These are phyloP conservation scores for Python bivittatus DNA, from an alignment of 2,113 vertebrate genomes.

Conservation along the genomic window DNA sequence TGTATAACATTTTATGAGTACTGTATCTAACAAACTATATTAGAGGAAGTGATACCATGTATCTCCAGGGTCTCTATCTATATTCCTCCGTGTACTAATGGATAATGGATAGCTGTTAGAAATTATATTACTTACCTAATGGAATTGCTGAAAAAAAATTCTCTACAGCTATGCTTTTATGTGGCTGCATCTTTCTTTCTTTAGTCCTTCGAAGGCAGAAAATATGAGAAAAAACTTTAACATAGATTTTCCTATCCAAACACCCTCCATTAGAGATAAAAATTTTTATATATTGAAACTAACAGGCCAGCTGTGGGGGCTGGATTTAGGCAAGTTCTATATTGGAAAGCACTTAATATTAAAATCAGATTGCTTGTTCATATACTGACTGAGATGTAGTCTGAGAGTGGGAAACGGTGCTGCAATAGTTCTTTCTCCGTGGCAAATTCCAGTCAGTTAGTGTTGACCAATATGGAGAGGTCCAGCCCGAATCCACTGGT, in stretches of 20 bases:
- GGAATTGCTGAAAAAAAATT: background rate
- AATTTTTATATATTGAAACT: background rate
- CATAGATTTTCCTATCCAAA: background rate
- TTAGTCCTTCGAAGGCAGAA: background rate
- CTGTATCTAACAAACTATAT: background rate
- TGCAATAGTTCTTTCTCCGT: background rate
- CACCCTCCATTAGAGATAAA: background rate
- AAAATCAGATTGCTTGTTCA: background rate
- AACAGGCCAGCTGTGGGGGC: background rate
- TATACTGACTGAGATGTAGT: background rate
- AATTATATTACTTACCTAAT: background rate
- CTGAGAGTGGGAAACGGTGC: background rate
- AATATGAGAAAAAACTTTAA: background rate
- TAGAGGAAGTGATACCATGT: background rate
- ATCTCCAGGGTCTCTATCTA: background rate
- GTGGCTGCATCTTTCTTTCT: background rate
- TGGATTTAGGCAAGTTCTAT: background rate
- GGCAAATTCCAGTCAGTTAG: background rate
- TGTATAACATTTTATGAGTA: background rate
- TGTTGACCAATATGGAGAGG: background rate
- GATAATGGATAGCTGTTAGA: background rate
- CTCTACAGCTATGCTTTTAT: background rate
- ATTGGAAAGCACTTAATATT: background rate
- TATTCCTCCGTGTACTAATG: background rate
- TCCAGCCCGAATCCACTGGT: background rate